phyloP scores from a whole-genome alignment of 2,113 vertebrate genomes.

The Triplophysa siluroides region DNA sequence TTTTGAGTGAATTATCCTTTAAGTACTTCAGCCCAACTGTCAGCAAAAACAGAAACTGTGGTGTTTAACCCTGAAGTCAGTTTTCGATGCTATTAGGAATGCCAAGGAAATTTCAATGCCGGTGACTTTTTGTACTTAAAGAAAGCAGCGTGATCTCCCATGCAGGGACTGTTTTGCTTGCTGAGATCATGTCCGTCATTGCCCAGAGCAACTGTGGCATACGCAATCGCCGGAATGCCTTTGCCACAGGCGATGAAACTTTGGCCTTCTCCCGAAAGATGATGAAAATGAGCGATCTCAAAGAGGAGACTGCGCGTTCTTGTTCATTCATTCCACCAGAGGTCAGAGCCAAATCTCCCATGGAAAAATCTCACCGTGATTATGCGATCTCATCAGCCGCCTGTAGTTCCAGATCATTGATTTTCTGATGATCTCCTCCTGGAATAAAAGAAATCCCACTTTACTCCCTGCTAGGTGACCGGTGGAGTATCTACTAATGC shows the following conservation, averaged over 20 bases:
- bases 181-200: conserved; percentile 46
- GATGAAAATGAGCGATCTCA: not conserved
- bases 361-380: not conserved
- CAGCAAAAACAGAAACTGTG: not conserved
- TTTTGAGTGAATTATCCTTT: too few relatives aligned
- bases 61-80: conserved; percentile 25
- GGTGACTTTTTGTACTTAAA: conserved; percentile 16
- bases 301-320: conserved; percentile 5
- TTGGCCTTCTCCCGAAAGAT: conserved; percentile 18
- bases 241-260: conserved; percentile 45
- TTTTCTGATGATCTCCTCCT: conserved; percentile 30
- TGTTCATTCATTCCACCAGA: conserved; percentile 35
- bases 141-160: conserved; percentile 15
- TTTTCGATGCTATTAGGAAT: not conserved
- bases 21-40: too few relatives aligned
- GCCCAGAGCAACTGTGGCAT: conserved; percentile 46
- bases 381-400: conserved; percentile 35
- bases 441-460: conserved; percentile 33
- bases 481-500: not conserved
- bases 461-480: not conserved
- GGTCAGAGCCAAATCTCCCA: conserved; percentile 26
- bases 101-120: conserved; percentile 17
- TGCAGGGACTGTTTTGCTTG: conserved; percentile 33
- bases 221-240: conserved; percentile 25
- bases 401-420: conserved; percentile 40